Evolutionary conservation across 1,140 invertebrate genomes (phyloP).

Genomic region (Drosophila albomicans): DNA sequence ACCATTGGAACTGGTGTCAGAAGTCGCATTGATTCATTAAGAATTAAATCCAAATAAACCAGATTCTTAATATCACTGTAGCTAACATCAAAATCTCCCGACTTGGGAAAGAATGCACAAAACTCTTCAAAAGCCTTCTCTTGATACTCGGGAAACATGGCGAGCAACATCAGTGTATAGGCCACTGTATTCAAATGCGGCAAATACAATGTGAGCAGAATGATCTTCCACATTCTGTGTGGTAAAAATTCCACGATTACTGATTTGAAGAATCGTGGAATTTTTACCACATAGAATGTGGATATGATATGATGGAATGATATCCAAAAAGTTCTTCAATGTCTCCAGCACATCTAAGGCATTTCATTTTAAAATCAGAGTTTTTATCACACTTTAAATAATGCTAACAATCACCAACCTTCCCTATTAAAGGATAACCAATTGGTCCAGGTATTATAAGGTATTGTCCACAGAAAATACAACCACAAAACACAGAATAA

Average conservation of each 20-base stretch:
- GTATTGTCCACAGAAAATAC: slow-evolving; percentile 33
- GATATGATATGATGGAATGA: too few relatives aligned
- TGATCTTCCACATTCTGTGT: slow-evolving; percentile 68
- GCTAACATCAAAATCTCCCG: slow-evolving; percentile 84
- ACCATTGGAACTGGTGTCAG: slow-evolving; percentile 74
- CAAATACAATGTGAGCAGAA: slow-evolving; percentile 72
- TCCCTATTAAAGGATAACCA: slow-evolving; percentile 71
- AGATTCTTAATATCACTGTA: slow-evolving; percentile 87
- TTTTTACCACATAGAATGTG: too few relatives aligned
- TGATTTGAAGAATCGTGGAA: too few relatives aligned
- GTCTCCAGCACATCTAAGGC: slow-evolving; percentile 46
- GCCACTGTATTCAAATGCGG: slow-evolving; percentile 71
- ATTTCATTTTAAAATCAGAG: slow-evolving; percentile 8
- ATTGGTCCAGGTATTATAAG: slow-evolving; percentile 72
- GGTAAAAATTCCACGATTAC: slow-evolving; percentile 57
- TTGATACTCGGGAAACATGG: slow-evolving; percentile 85
- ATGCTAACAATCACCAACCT: slow-evolving; percentile 42
- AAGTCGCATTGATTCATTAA: slow-evolving; percentile 88
- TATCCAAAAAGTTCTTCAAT: slow-evolving; percentile 40
- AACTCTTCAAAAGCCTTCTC: slow-evolving; percentile 88
- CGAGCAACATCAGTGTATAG: slow-evolving; percentile 67
- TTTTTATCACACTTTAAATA: neutral
- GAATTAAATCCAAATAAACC: slow-evolving; percentile 88
- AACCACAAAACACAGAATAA: neutral
- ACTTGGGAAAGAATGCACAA: slow-evolving; percentile 86